Evolutionary conservation across 2,113 vertebrate genomes (phyloP).

Genomic region (Entelurus aequoreus): DNA sequence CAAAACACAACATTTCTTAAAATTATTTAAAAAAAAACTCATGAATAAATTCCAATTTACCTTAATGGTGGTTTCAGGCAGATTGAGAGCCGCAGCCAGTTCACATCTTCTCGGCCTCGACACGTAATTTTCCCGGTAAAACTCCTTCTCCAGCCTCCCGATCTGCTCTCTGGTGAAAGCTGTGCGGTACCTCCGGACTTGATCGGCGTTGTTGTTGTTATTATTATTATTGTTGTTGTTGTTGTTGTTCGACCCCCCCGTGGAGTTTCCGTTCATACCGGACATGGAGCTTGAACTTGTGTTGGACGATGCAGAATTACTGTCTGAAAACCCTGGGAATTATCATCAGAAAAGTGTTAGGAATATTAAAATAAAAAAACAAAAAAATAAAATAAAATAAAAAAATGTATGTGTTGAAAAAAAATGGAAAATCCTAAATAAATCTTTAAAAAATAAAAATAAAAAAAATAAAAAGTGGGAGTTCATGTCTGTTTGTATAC

Average conservation of each 20-base stretch:
- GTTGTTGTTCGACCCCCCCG: constrained; percentile 77
- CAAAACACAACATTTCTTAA: constrained; percentile 25
- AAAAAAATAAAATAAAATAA: too few species aligned
- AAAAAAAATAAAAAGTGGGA: too few species aligned
- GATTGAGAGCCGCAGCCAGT: constrained; percentile 90
- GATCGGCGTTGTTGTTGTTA: constrained; percentile 72
- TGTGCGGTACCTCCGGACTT: constrained; percentile 86
- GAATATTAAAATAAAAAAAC: constrained; percentile 6
- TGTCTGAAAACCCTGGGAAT: constrained; percentile 81
- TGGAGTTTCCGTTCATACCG: constrained; percentile 77
- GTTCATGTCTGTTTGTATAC: too few species aligned
- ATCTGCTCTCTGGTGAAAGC: constrained; percentile 90
- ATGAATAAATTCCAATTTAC: too few species aligned
- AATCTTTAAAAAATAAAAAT: too few species aligned
- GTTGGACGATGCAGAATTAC: constrained; percentile 79
- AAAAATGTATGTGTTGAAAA: too few species aligned
- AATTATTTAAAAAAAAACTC: not conserved
- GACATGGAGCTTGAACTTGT: constrained; percentile 74
- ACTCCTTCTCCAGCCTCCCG: constrained; percentile 85
- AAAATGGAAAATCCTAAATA: too few species aligned
- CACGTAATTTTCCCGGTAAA: constrained; percentile 91
- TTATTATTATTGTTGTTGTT: constrained; percentile 65
- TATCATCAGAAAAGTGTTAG: too few species aligned
- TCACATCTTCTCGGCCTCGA: constrained; percentile 93
- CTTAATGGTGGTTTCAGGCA: constrained; percentile 98